Conservation (phyloP, 2,797 vertebrate species). For the Falco biarmicus region DNA sequence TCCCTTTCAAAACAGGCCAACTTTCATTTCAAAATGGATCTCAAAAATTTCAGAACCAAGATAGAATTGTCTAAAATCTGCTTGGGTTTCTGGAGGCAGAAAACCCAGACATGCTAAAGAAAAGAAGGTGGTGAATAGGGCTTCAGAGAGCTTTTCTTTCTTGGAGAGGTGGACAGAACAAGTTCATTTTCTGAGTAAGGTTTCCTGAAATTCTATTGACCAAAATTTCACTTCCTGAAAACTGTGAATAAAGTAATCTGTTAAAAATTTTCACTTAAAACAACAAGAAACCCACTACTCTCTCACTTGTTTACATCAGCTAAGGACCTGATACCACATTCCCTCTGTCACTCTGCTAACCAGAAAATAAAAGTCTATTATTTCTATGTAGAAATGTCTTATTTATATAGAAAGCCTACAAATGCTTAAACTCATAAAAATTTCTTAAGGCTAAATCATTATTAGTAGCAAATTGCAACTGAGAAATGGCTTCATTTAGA, state of each 20-base stretch:
- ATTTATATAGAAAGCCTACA: background rate
- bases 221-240: background rate
- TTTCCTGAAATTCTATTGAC: background rate
- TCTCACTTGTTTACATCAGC: background rate
- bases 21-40: background rate
- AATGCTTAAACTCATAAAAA: background rate
- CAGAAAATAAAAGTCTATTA: background rate
- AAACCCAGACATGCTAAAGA: background rate
- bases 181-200: background rate
- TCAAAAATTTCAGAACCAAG: background rate
- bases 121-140: background rate
- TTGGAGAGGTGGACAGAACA: background rate
- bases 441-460: background rate
- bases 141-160: background rate
- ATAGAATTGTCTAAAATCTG: background rate
- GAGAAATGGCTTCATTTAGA: background rate
- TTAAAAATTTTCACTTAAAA: background rate
- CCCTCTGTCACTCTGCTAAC: background rate
- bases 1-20: background rate
- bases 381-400: background rate
- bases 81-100: background rate
- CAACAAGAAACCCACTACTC: accelerated
- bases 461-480: background rate
- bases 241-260: background rate
- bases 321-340: background rate